Evolutionary conservation across 2,888 invertebrate species (phyloP).

Genomic region (Cataglyphis altisquamis): DNA sequence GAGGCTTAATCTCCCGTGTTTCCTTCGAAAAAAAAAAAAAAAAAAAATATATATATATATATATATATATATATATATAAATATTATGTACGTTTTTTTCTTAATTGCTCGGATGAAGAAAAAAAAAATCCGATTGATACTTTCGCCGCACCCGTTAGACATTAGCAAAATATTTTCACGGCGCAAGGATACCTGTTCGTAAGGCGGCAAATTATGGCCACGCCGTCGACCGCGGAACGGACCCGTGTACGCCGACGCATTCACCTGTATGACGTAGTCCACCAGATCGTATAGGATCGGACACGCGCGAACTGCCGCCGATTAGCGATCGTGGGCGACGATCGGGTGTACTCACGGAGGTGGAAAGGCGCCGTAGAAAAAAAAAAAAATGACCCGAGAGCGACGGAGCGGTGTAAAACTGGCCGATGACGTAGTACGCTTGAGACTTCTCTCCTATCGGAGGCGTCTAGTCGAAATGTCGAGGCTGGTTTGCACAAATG

Average conservation of each 20-base stretch:
- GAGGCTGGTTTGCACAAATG: conserved; percentile 3
- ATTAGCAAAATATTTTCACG: conserved; percentile 64
- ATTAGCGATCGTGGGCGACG: conserved; percentile 75
- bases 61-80: not conserved
- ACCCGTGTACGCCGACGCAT: conserved; percentile 79
- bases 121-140: not conserved
- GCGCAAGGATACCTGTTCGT: conserved; percentile 76
- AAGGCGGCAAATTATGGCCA: conserved; percentile 74
- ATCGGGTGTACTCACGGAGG: conserved; percentile 78
- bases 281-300: conserved; percentile 78
- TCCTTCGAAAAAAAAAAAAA: not conserved
- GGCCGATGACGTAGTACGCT: conserved; percentile 71
- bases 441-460: conserved; percentile 47
- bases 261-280: conserved; percentile 84
- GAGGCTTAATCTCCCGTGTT: not conserved
- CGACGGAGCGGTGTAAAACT: conserved; percentile 68
- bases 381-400: conserved; percentile 61
- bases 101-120: not conserved
- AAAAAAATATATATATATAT: too few species aligned
- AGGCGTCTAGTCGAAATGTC: conserved; percentile 34
- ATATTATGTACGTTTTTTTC: too few species aligned
- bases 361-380: conserved; percentile 76
- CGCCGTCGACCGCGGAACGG: conserved; percentile 72
- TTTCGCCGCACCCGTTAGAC: conserved; percentile 67
- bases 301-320: conserved; percentile 71